Evolutionary conservation across 2,113 vertebrate genomes (phyloP).

Genomic region (Rhinogobius similis): DNA sequence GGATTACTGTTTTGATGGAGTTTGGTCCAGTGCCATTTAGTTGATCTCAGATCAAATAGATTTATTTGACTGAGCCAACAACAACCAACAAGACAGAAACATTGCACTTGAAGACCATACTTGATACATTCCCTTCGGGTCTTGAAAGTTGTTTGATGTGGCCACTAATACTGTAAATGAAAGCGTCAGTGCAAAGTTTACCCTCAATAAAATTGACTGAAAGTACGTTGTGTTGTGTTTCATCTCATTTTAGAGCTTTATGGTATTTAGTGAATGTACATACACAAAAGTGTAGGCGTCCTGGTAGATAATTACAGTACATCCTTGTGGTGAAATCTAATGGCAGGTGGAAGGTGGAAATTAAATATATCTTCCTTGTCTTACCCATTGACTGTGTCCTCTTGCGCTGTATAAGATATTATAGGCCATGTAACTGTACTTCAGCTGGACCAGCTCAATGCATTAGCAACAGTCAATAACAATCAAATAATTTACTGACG

Average conservation of each 20-base stretch:
- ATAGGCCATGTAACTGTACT: too few relatives aligned
- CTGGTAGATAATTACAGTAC: too few relatives aligned
- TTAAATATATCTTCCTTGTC: too few relatives aligned
- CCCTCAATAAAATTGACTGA: slow-evolving; percentile 72
- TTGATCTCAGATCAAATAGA: slow-evolving; percentile 34
- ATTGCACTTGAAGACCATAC: slow-evolving; percentile 65
- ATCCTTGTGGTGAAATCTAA: too few relatives aligned
- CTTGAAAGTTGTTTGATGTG: slow-evolving; percentile 55
- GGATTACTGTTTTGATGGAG: slow-evolving; percentile 11
- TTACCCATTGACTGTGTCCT: too few relatives aligned
- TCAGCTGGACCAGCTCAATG: not conserved
- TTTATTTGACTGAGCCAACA: slow-evolving; percentile 42
- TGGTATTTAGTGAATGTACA: not conserved
- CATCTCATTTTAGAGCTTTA: not conserved
- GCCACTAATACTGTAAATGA: slow-evolving; percentile 69
- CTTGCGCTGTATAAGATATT: too few relatives aligned
- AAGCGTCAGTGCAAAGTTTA: slow-evolving; percentile 72
- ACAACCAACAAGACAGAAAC: slow-evolving; percentile 23
- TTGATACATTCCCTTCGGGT: slow-evolving; percentile 73
- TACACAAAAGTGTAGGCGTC: not conserved
- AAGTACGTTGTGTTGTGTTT: slow-evolving; percentile 27
- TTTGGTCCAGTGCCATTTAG: slow-evolving; percentile 31
- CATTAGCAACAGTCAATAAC: not conserved
- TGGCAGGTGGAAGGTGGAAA: too few relatives aligned
- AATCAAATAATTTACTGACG: too few relatives aligned